Evolutionary conservation across 2,113 vertebrate species (phyloP).

Genomic region (Paradoxurus hermaphroditus): DNA sequence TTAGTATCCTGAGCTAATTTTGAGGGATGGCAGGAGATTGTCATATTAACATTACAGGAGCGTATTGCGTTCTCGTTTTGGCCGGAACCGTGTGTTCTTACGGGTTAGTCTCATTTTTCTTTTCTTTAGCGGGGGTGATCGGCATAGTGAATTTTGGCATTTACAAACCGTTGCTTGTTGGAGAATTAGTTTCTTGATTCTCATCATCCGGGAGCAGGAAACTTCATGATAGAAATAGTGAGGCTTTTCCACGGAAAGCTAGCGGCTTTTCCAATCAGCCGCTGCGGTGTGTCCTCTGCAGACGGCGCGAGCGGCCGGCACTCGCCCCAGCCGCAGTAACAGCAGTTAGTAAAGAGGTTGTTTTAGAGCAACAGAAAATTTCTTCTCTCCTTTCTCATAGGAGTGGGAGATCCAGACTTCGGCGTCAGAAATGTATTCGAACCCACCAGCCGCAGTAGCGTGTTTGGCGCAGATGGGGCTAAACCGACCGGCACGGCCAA

Average conservation of each 20-base stretch:
- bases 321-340: neutral
- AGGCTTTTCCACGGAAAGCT: neutral
- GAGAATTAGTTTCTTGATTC: neutral
- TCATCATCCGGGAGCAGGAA: neutral
- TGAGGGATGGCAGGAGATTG: neutral
- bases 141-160: neutral
- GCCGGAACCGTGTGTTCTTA: neutral
- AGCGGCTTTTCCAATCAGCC: no score
- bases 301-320: neutral
- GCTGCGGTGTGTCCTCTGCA: neutral
- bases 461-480: neutral
- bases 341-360: neutral
- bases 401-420: no score
- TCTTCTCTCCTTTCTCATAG: neutral
- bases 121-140: neutral
- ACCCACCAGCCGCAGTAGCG: neutral
- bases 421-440: no score
- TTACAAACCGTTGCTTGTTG: neutral
- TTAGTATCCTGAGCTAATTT: neutral
- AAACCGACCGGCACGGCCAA: accelerated
- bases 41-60: neutral
- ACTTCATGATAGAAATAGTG: neutral
- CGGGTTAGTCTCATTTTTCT: neutral
- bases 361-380: neutral
- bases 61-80: neutral